Conservation (phyloP, 2,113 vertebrate genomes). For the Cheirogaleus medius region DNA sequence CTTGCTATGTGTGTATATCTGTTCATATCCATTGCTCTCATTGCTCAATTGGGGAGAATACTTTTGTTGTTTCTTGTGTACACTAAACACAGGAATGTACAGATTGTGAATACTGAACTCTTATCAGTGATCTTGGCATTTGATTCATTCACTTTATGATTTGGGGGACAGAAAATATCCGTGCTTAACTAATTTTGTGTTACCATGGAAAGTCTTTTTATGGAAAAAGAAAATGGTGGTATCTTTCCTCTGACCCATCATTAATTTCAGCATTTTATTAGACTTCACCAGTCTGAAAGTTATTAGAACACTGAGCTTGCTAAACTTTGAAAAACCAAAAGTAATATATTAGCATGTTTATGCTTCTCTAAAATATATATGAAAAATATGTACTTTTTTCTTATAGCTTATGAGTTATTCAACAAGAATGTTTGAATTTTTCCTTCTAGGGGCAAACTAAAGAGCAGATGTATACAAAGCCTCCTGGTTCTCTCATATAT, state of each 20-base stretch:
- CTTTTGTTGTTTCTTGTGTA: neutral
- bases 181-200: neutral
- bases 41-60: neutral
- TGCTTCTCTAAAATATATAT: neutral
- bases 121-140: neutral
- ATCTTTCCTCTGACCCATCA: neutral
- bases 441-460: neutral
- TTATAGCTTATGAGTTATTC: neutral
- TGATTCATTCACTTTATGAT: neutral
- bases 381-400: neutral
- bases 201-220: neutral
- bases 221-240: neutral
- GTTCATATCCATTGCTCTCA: neutral
- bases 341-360: neutral
- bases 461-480: neutral
- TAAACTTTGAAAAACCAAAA: neutral
- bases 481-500: neutral
- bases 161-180: neutral
- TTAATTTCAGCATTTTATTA: neutral
- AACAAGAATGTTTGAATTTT: neutral
- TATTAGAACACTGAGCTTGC: neutral
- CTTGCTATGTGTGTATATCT: neutral
- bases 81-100: neutral
- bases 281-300: neutral
- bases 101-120: neutral